phyloP scores from a whole-genome alignment of 1,140 invertebrate species.

The Bombus turneri region DNA sequence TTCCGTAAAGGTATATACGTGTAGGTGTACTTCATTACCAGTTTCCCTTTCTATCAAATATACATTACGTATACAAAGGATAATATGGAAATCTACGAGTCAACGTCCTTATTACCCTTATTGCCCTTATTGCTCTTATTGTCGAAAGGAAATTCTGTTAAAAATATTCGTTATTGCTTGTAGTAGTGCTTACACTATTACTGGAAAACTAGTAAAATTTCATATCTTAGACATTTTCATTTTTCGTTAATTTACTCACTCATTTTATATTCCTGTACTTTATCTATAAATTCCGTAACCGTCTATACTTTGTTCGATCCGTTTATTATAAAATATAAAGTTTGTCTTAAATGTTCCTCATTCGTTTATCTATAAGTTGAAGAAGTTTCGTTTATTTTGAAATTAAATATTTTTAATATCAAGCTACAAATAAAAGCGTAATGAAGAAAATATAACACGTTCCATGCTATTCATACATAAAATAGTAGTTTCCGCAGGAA shows the following conservation, averaged over 20 bases:
- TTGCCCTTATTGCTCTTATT: background rate
- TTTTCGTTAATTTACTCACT: background rate
- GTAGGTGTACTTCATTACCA: background rate
- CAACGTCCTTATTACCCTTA: slow-evolving; percentile 4
- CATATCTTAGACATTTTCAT: background rate
- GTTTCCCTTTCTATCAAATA: slow-evolving; percentile 4
- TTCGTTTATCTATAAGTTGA: background rate
- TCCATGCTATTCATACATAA: background rate
- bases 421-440: background rate
- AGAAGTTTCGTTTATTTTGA: background rate
- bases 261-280: background rate
- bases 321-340: background rate
- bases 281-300: background rate
- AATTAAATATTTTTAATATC: background rate
- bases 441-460: background rate
- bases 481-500: background rate
- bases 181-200: background rate
- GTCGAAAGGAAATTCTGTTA: background rate
- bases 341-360: background rate
- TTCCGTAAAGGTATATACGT: background rate
- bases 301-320: background rate
- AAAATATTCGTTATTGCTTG: background rate
- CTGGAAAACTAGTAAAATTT: too few species aligned
- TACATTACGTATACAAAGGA: background rate
- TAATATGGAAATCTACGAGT: slow-evolving; percentile 11